Evolutionary conservation across 2,888 invertebrate species (phyloP).

Genomic region (Lydus trimaculatus): DNA sequence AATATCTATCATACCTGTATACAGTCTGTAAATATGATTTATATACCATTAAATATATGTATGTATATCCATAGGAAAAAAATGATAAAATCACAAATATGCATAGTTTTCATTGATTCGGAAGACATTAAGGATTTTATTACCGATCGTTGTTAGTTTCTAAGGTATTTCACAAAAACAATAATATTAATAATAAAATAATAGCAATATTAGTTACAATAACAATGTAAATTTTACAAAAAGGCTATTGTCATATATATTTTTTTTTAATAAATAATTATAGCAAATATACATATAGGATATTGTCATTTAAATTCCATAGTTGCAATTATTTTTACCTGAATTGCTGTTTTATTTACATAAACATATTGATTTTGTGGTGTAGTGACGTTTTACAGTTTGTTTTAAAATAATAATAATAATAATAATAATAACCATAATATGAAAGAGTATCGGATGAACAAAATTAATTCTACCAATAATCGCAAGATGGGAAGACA

Average conservation of each 20-base stretch:
- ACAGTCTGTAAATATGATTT: constrained; percentile 33
- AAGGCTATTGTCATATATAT: constrained; percentile 33
- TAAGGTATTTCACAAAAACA: constrained; percentile 16
- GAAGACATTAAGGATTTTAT: constrained; percentile 49
- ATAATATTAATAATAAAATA: constrained; percentile 11
- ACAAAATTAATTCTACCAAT: constrained; percentile 17
- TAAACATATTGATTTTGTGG: constrained; percentile 7
- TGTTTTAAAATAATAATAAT: background rate
- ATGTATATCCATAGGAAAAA: constrained; percentile 23
- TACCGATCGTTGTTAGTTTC: constrained; percentile 33
- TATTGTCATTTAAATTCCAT: constrained; percentile 34
- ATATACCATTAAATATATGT: constrained; percentile 30
- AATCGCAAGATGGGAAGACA: constrained; percentile 46
- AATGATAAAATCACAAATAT: constrained; percentile 40
- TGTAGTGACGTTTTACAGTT: background rate
- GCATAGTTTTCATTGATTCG: constrained; percentile 45
- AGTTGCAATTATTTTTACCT: constrained; percentile 17
- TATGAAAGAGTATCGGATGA: background rate
- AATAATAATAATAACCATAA: background rate
- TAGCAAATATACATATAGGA: constrained; percentile 19
- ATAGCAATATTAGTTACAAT: constrained; percentile 11
- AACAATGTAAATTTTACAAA: constrained; percentile 23
- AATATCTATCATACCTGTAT: constrained; percentile 30
- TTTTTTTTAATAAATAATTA: constrained; percentile 12
- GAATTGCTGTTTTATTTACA: constrained; percentile 9